Evolutionary conservation across 35 echinoderm and acorn worm genomes (phyloP), one percentile per base, ranked within the genome.

Genomic region (Ptychodera flava): DNA sequence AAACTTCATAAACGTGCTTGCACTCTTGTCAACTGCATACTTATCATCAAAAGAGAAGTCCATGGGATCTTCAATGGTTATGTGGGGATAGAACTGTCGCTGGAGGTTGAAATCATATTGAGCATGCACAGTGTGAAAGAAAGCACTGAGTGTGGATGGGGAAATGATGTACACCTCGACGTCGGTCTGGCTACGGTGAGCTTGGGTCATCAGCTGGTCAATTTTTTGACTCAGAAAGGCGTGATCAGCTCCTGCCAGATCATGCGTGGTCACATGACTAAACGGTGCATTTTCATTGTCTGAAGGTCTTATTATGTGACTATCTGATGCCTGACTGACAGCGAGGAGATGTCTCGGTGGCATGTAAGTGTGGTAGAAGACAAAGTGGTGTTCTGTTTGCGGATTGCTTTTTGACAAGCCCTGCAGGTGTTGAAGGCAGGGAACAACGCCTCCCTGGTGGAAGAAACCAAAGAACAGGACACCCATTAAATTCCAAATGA

Each of bases 301-400:
- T 64, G 45, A 64, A 12, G 45, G 22, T 22, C 45, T 22, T 64
- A 22, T 64, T 22, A 64, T 22, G 22, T 64, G 45, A 64, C 45
- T 64, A 64, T 64, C 45, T 22, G 6, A 64, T 64, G 45, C 6
- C 22, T 64, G 6, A 22, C 22, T 64, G 45, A 64, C 22, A 64
- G 84, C 78, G 0, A 92, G 35, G 0, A 98, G 95, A 45, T 98
- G 91, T 45, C 88, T 88, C 0, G 95, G 95, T 34, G 95, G 95
- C 90, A 93, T 92, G 32, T 93, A 93, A 0, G 95, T 98, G 76
- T 98, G 95, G 33, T 80, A 98, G 80, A 94, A 98, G 10, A 98
- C 85, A 82, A 92, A 84, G 77, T 98, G 92, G 84, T 98, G 92
- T 28, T 84, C 76, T 16, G 79, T 77, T 2, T 80, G 31, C 6